These are phyloP conservation scores for Poicephalus meyeri DNA, from an alignment of 2,113 vertebrate species.

Conservation along the genomic window DNA sequence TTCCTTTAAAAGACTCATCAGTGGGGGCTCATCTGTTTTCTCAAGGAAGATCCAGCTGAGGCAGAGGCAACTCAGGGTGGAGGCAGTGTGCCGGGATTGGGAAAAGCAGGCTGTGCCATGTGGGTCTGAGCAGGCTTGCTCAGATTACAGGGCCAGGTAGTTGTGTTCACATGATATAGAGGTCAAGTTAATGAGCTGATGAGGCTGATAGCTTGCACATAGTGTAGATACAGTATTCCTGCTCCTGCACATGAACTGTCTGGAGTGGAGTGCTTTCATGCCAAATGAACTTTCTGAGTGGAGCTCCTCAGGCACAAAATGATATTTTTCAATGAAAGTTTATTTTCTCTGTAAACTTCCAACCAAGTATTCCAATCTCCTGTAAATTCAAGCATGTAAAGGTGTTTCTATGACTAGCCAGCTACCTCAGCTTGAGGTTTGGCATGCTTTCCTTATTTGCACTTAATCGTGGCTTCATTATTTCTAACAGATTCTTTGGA, in stretches of 20 bases:
- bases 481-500: slow-evolving; percentile 5
- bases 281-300: not conserved
- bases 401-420: not conserved
- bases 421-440: not conserved
- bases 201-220: not conserved
- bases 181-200: not conserved
- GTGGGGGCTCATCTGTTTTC: not conserved
- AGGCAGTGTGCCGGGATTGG: rapidly evolving
- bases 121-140: not conserved
- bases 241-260: not conserved
- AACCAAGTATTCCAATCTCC: not conserved
- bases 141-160: not conserved
- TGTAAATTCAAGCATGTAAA: not conserved
- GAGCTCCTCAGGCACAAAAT: not conserved
- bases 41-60: rapidly evolving
- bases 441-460: not conserved
- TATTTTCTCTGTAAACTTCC: slow-evolving; percentile 3
- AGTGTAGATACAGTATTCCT: not conserved
- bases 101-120: not conserved
- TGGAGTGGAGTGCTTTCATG: not conserved
- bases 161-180: not conserved
- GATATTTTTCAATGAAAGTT: not conserved
- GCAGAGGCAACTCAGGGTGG: not conserved
- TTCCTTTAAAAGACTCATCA: not conserved
- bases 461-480: slow-evolving; percentile 2